Conservation (phyloP, 2,888 invertebrate species). For the Callyntrura guangdongensis region DNA sequence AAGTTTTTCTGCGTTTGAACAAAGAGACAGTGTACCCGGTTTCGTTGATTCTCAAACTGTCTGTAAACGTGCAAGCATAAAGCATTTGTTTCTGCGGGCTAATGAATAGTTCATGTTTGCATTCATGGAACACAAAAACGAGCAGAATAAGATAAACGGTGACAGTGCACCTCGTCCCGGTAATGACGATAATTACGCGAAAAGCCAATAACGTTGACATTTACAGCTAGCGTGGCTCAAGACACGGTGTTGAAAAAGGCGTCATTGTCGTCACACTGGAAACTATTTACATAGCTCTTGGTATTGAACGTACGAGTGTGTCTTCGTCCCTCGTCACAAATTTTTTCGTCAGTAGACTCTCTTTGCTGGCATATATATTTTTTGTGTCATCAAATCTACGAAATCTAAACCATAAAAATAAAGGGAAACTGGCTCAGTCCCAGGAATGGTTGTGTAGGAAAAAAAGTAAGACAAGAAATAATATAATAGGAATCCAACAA, state of each 20-base stretch:
- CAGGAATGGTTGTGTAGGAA: neutral
- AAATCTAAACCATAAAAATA: conserved; percentile 16
- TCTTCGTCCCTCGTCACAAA: conserved; percentile 5
- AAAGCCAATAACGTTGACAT: conserved; percentile 56
- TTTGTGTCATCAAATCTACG: too few relatives aligned
- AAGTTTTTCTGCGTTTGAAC: neutral
- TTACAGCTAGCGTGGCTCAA: conserved; percentile 4
- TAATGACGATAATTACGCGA: conserved; percentile 53
- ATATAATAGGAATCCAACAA: neutral
- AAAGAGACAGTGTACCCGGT: conserved; percentile 13
- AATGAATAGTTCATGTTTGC: conserved; percentile 43
- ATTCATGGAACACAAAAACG: conserved; percentile 29
- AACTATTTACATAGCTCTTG: conserved; percentile 1
- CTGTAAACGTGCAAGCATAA: neutral
- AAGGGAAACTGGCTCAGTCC: conserved; percentile 42
- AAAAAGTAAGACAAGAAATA: conserved; percentile 28
- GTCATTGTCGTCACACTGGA: conserved; percentile 24
- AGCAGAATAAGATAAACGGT: conserved; percentile 28
- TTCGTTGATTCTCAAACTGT: neutral
- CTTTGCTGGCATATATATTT: neutral
- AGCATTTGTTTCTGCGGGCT: neutral
- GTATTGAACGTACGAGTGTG: neutral
- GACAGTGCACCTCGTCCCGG: conserved; percentile 41
- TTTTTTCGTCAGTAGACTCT: neutral
- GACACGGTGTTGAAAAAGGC: conserved; percentile 28